Evolutionary conservation across 2,113 vertebrate species (phyloP).

Genomic region (Sebastes schlegelii): DNA sequence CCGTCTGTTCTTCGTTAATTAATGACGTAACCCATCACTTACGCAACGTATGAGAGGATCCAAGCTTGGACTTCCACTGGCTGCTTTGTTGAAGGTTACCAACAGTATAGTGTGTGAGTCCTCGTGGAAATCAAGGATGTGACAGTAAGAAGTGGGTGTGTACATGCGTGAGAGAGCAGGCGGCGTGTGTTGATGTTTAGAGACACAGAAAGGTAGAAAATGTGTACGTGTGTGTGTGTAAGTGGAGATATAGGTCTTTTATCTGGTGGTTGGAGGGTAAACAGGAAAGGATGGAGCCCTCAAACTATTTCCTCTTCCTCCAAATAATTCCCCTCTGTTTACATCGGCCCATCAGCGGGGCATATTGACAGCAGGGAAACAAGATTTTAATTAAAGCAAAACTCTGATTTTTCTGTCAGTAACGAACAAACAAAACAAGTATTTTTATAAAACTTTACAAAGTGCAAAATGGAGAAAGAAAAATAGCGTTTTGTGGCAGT

Average conservation of each 20-base stretch:
- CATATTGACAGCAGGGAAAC: conserved; percentile 15
- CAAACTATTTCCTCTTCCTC: conserved; percentile 75
- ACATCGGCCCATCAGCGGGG: conserved; percentile 33
- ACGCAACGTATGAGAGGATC: conserved; percentile 14
- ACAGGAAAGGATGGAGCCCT: conserved; percentile 80
- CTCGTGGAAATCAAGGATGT: not conserved
- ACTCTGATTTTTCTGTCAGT: not conserved
- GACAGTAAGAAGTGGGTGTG: conserved; percentile 21
- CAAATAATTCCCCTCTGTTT: conserved; percentile 15
- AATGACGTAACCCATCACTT: conserved; percentile 51
- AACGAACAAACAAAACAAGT: not conserved
- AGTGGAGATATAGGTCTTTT: conserved; percentile 47
- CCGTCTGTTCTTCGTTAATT: conserved; percentile 48
- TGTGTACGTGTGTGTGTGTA: not conserved
- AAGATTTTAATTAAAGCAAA: not conserved
- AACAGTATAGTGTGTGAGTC: not conserved
- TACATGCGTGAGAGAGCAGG: conserved; percentile 22
- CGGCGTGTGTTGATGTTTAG: too few relatives aligned
- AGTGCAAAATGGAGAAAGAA: not conserved
- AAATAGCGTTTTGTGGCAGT: not conserved
- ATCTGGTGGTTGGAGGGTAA: conserved; percentile 64
- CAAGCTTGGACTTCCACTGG: not conserved
- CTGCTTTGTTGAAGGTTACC: not conserved
- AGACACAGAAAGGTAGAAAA: conserved; percentile 36
- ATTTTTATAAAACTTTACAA: accelerated